Evolutionary conservation across 2,797 vertebrate genomes (phyloP).

Genomic region (Yasuhikotakia modesta): DNA sequence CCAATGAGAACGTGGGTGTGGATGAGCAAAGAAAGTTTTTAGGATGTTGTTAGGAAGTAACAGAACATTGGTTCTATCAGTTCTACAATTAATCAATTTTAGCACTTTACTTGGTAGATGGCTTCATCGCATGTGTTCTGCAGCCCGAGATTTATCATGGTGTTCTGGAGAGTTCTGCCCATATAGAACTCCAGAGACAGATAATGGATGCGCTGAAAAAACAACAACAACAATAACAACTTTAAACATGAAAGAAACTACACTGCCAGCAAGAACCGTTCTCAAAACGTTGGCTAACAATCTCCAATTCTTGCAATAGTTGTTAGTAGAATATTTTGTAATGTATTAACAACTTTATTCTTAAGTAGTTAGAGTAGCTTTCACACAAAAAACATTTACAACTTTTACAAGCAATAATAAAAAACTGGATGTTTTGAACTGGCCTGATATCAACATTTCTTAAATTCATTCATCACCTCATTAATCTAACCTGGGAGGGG

Average conservation of each 20-base stretch:
- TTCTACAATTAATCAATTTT: neutral
- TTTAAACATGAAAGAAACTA: too few species aligned
- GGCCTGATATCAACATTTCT: neutral
- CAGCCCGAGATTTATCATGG: conserved; percentile 96
- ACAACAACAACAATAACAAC: neutral
- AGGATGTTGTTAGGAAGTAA: conserved; percentile 26
- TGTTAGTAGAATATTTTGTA: too few species aligned
- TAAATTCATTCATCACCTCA: conserved; percentile 6
- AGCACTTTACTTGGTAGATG: conserved; percentile 88
- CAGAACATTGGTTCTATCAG: neutral
- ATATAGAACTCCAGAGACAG: conserved; percentile 98
- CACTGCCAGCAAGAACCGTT: too few species aligned
- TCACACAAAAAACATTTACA: too few species aligned
- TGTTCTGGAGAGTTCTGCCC: conserved; percentile 94
- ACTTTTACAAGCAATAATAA: too few species aligned
- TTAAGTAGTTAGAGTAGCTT: too few species aligned
- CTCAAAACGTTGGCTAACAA: too few species aligned
- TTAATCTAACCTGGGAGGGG: neutral
- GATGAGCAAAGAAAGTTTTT: conserved; percentile 12
- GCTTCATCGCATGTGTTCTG: conserved; percentile 96
- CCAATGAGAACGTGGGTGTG: conserved; percentile 10
- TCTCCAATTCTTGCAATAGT: too few species aligned
- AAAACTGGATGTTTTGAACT: too few species aligned
- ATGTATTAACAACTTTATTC: too few species aligned
- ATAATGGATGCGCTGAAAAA: conserved; percentile 89